A percentile compares a stretch with the other conserved stretches of the same genome.
Evolutionary conservation across 2,797 vertebrate species (phyloP).

Genomic region (Notolepis coatsorum): DNA sequence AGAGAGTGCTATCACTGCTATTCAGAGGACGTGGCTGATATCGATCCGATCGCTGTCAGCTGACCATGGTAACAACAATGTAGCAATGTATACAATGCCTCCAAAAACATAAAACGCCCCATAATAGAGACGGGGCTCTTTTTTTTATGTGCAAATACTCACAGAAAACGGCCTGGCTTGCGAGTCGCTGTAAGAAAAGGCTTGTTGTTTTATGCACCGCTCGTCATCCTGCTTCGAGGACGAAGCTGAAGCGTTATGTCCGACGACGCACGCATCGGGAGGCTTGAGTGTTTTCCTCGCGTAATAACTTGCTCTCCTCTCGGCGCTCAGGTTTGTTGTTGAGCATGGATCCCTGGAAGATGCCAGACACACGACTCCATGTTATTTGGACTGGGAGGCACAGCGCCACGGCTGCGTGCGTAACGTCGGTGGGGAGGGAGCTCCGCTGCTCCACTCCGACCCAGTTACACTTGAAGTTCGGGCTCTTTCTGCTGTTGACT

Average conservation of each 20-base stretch:
- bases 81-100: conserved; percentile 32
- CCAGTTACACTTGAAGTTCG: conserved; percentile 54
- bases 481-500: not conserved
- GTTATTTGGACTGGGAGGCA: conserved; percentile 78
- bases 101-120: conserved; percentile 27
- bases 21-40: conserved; percentile 41
- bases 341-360: conserved; percentile 65
- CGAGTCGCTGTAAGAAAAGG: conserved; percentile 51
- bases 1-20: conserved; percentile 17
- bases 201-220: conserved; percentile 55
- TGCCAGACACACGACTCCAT: conserved; percentile 82
- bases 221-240: conserved; percentile 64
- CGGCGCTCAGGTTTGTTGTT: conserved; percentile 34
- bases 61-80: conserved; percentile 40
- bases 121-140: conserved; percentile 32
- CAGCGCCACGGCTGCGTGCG: conserved; percentile 82
- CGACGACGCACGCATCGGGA: conserved; percentile 42
- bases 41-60: conserved; percentile 53
- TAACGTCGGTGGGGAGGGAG: conserved; percentile 79
- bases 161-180: conserved; percentile 75
- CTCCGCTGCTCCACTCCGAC: conserved; percentile 8
- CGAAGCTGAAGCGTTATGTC: conserved; percentile 42
- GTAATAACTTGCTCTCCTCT: conserved; percentile 20
- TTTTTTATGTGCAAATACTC: conserved; percentile 62
- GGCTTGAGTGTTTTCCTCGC: conserved; percentile 27